Evolutionary conservation across 2,888 invertebrate species (phyloP).

Genomic region (Periphyllus acericola): DNA sequence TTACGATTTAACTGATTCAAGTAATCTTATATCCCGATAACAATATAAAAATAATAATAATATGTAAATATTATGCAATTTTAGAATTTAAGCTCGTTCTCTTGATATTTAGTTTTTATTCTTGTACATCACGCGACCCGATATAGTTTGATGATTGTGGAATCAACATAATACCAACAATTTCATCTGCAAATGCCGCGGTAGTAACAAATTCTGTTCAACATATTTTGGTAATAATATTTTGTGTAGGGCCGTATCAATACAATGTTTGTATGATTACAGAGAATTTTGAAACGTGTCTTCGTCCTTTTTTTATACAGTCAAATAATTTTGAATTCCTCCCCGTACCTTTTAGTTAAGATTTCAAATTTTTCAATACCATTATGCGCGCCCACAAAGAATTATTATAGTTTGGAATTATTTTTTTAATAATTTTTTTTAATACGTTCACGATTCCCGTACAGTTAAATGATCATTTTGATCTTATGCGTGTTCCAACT

Average conservation of each 20-base stretch:
- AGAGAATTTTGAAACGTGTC: no score
- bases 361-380: no score
- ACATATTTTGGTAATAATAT: no score
- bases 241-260: no score
- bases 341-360: no score
- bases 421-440: no score
- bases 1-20: background rate
- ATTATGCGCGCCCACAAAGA: no score
- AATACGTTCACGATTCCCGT: background rate
- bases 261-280: no score
- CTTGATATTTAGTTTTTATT: conserved; percentile 2
- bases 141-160: background rate
- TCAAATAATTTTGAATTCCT: no score
- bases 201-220: background rate
- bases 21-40: background rate
- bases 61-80: background rate
- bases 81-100: background rate
- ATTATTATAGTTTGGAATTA: no score
- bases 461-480: conserved; percentile 22
- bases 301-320: no score
- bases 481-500: background rate
- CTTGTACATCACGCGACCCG: background rate
- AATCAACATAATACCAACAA: background rate
- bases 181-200: background rate
- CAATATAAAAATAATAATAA: background rate